Evolutionary conservation across 2,797 vertebrate genomes (phyloP).

Genomic region (Chelon auratus): DNA sequence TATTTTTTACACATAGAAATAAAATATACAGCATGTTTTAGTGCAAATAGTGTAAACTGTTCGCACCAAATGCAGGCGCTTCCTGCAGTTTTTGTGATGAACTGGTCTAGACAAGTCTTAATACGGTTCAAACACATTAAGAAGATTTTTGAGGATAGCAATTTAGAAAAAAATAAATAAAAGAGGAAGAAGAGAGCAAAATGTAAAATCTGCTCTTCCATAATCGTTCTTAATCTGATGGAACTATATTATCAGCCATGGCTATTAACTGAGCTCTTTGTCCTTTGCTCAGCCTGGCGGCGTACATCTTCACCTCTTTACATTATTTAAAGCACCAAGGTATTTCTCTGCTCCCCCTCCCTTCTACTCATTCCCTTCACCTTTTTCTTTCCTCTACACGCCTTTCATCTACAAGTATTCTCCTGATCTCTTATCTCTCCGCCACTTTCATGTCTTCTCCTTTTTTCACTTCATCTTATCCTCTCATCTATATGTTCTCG

Average conservation of each 20-base stretch:
- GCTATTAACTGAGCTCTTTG: conserved; percentile 32
- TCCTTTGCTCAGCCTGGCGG: conserved; percentile 41
- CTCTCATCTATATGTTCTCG: background rate
- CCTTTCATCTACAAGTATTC: conserved; percentile 32
- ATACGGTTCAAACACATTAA: too few relatives aligned
- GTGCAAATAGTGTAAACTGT: background rate
- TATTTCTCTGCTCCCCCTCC: conserved; percentile 29
- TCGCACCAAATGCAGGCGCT: background rate
- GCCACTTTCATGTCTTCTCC: conserved; percentile 12
- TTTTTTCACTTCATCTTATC: conserved; percentile 12
- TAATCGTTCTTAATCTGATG: background rate
- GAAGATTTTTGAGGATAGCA: too few relatives aligned
- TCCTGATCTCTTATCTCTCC: conserved; percentile 26
- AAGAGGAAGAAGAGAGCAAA: background rate
- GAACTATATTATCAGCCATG: background rate
- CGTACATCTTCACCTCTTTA: conserved; percentile 46
- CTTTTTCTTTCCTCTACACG: conserved; percentile 28
- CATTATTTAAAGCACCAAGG: conserved; percentile 64
- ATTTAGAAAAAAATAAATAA: background rate
- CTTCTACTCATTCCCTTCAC: background rate
- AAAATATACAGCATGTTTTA: background rate
- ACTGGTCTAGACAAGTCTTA: background rate
- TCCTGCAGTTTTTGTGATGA: background rate
- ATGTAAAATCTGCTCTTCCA: background rate
- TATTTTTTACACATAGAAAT: background rate